A percentile compares a stretch with the other conserved stretches of the same genome.
phyloP scores from a whole-genome alignment of 1,140 invertebrate species.

The Bombus impatiens region DNA sequence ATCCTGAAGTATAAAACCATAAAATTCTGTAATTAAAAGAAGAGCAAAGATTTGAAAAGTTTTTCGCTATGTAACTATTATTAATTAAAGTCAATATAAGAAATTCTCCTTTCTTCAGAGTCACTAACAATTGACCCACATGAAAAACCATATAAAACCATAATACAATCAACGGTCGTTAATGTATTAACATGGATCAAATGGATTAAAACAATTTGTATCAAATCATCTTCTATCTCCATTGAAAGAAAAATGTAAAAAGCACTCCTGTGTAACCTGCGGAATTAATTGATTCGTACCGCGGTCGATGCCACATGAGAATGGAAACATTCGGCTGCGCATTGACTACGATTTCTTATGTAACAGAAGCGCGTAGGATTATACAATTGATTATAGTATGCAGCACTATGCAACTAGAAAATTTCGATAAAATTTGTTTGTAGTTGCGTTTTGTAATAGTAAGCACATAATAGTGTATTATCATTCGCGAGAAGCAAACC shows the following conservation, averaged over 20 bases:
- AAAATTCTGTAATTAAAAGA: not conserved
- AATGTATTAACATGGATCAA: not conserved
- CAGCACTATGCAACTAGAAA: slow-evolving; percentile 12
- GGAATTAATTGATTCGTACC: slow-evolving; percentile 18
- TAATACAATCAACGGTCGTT: not conserved
- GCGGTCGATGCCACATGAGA: not conserved
- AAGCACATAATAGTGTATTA: not conserved
- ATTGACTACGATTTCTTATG: slow-evolving; percentile 31
- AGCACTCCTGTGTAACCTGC: not conserved
- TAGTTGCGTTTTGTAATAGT: not conserved
- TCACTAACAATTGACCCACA: not conserved
- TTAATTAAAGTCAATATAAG: not conserved
- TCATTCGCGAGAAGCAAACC: not conserved
- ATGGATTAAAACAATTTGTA: not conserved
- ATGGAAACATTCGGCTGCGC: not conserved
- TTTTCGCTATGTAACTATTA: not conserved
- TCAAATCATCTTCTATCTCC: not conserved
- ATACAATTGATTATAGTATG: slow-evolving; percentile 9
- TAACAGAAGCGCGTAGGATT: slow-evolving; percentile 7
- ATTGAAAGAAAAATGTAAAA: not conserved
- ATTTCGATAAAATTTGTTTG: slow-evolving; percentile 32
- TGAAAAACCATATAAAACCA: not conserved
- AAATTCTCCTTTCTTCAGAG: not conserved
- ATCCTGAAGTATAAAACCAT: not conserved
- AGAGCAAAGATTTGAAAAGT: not conserved